These are phyloP conservation scores for Scaeva pyrastri DNA, from an alignment of 2,888 invertebrate species.

Conservation along the genomic window DNA sequence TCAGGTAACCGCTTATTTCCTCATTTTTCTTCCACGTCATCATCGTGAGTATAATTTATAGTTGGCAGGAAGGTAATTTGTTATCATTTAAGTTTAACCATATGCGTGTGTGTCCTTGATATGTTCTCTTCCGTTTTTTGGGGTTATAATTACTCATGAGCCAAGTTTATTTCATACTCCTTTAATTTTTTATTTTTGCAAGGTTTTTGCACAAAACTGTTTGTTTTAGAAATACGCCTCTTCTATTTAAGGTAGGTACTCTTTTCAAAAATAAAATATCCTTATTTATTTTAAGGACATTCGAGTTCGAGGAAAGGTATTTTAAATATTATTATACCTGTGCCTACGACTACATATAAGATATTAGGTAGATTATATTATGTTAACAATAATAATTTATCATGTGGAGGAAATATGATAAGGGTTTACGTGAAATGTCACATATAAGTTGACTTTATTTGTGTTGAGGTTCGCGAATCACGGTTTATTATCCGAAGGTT, in stretches of 20 bases:
- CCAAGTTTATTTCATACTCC: neutral
- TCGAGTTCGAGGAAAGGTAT: too few species aligned
- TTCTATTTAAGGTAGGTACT: too few species aligned
- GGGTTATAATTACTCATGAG: slow-evolving; percentile 43
- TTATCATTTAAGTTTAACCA: slow-evolving; percentile 27
- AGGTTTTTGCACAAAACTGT: slow-evolving; percentile 20
- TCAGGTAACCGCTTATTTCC: neutral
- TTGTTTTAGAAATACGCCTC: slow-evolving; percentile 15
- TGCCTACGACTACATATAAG: too few species aligned
- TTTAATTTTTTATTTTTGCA: neutral
- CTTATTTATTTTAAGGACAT: neutral
- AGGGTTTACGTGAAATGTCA: too few species aligned
- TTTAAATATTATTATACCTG: too few species aligned
- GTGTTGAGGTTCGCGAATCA: too few species aligned
- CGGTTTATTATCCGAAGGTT: too few species aligned
- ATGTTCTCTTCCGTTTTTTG: slow-evolving; percentile 1
- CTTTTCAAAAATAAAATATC: neutral
- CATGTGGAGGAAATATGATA: neutral
- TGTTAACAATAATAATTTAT: neutral
- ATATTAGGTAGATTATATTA: too few species aligned
- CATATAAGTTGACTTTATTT: too few species aligned
- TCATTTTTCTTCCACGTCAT: neutral
- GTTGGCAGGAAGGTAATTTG: slow-evolving; percentile 32
- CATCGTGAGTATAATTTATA: slow-evolving; percentile 27
- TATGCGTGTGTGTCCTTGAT: slow-evolving; percentile 35